A percentile compares a stretch with the other conserved stretches of the same genome.
Conservation (phyloP, 2,888 invertebrate genomes). For the Petrolisthes cinctipes region DNA sequence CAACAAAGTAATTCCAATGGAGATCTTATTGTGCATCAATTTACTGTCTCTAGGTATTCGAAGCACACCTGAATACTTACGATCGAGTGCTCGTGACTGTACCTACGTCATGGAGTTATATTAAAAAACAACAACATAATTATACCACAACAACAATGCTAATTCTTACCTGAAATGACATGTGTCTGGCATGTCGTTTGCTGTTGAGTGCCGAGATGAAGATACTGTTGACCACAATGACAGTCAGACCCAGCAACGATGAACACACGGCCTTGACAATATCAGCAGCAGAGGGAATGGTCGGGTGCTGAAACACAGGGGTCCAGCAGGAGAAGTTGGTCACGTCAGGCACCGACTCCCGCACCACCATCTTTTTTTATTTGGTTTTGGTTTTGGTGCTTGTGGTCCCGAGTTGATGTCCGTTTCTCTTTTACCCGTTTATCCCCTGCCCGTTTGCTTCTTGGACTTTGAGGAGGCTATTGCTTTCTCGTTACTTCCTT, state of each 20-base stretch:
- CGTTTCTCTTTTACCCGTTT: neutral
- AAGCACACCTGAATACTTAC: too few species aligned
- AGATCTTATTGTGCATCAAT: too few species aligned
- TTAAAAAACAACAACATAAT: neutral
- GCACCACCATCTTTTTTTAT: slow-evolving; percentile 41
- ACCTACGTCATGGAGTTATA: too few species aligned
- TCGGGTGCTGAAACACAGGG: slow-evolving; percentile 56
- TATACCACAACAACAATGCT: slow-evolving; percentile 21
- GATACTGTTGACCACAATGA: slow-evolving; percentile 79
- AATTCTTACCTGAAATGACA: slow-evolving; percentile 83
- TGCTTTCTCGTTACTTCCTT: neutral
- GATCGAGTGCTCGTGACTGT: too few species aligned
- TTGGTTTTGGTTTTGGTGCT: neutral
- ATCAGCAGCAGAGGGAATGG: slow-evolving; percentile 70
- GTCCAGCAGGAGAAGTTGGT: slow-evolving; percentile 61
- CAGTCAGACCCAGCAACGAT: slow-evolving; percentile 81
- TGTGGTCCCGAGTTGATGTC: neutral
- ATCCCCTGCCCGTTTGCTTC: neutral
- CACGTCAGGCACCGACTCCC: slow-evolving; percentile 54
- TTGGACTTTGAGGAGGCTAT: neutral
- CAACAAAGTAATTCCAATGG: too few species aligned
- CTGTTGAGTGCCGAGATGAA: slow-evolving; percentile 79
- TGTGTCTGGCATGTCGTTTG: slow-evolving; percentile 84
- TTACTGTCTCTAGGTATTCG: too few species aligned
- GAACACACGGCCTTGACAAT: slow-evolving; percentile 79